Conservation (phyloP, 2,888 invertebrate genomes). For the Sericinus montela region DNA sequence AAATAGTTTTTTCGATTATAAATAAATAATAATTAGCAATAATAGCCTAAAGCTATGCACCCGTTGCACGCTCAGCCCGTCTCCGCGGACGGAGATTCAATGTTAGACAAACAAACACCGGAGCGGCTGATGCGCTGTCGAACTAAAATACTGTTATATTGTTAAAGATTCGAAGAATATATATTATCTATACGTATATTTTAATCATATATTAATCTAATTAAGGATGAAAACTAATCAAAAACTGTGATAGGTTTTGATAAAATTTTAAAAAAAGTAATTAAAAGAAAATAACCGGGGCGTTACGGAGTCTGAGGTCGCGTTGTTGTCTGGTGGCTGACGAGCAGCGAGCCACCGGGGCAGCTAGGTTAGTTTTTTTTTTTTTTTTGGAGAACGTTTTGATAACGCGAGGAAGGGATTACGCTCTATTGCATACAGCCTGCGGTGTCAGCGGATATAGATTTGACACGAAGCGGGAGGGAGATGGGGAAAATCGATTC, state of each 20-base stretch:
- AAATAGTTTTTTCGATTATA: slow-evolving; percentile 71
- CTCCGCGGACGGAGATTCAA: not conserved
- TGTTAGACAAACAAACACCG: slow-evolving; percentile 24
- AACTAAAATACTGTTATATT: slow-evolving; percentile 76
- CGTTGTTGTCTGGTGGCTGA: slow-evolving; percentile 26
- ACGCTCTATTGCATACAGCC: slow-evolving; percentile 26
- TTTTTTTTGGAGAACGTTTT: slow-evolving; percentile 65
- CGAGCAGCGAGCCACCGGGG: slow-evolving; percentile 22
- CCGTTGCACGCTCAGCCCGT: slow-evolving; percentile 57
- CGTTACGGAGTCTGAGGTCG: not conserved
- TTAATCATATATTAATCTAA: slow-evolving; percentile 77
- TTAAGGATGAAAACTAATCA: slow-evolving; percentile 78
- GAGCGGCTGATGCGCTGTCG: slow-evolving; percentile 47
- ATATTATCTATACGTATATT: slow-evolving; percentile 78
- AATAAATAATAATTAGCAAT: slow-evolving; percentile 71
- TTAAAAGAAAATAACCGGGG: slow-evolving; percentile 43
- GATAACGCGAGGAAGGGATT: slow-evolving; percentile 36
- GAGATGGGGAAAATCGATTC: slow-evolving; percentile 53
- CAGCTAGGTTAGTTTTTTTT: slow-evolving; percentile 63
- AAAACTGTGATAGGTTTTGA: slow-evolving; percentile 80
- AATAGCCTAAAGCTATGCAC: slow-evolving; percentile 73
- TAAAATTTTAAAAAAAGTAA: slow-evolving; percentile 73
- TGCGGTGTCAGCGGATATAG: slow-evolving; percentile 25
- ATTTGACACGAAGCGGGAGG: slow-evolving; percentile 38
- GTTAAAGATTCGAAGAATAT: slow-evolving; percentile 75